Base-by-base conservation (phyloP, 1,140 invertebrate genomes). In the Drosophila tristis region DNA sequence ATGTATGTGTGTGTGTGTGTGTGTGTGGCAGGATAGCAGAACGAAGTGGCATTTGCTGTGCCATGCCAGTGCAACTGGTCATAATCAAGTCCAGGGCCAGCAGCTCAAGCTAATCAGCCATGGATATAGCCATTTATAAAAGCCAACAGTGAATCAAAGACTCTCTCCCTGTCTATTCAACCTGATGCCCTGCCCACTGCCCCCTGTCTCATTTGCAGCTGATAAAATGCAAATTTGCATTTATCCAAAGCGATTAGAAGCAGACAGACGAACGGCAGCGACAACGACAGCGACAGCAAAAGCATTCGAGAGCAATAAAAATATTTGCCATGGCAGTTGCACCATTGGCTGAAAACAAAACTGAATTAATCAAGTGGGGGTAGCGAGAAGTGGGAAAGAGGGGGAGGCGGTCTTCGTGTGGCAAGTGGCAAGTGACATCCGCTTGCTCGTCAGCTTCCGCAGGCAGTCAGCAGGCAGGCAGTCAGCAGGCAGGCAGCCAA, bases 181-280 rank as follows among this genome's bases (percentile, higher is more conserved):
- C 26, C 26, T 29, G 26, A 29, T 29, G 20, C 50, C 5, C 20
- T 11, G 47, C 6, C n/a, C 20, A 29, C 5, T 6, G 26, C 15
- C 6, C 15, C n/a, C 31, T 13, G 23, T 43, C 43, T 29, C 45
- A 59, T 35, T 53, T 64, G 31, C 8, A 35, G 31, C 31, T 35
- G 31, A 74, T 61, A 66, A 86, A 86, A 86, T 89, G 84, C 84
- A 79, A 87, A 87, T 87, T 78, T 61, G 56, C 78, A 87, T 86
- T 85, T 77, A 15, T 67, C 61, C 63, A 86, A 85, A 86, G 63
- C 81, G 81, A 86, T 86, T 86, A 86, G 81, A 59, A 63, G 71
- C 4, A 39, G 35, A 4, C 11, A 11, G 9, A 11, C 35, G 8
- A 9, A 11, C 35, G 8, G 35, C 9, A 11, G 35, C 23, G 23